Conservation (phyloP, 1,140 invertebrate genomes). For the Atta colombica region DNA sequence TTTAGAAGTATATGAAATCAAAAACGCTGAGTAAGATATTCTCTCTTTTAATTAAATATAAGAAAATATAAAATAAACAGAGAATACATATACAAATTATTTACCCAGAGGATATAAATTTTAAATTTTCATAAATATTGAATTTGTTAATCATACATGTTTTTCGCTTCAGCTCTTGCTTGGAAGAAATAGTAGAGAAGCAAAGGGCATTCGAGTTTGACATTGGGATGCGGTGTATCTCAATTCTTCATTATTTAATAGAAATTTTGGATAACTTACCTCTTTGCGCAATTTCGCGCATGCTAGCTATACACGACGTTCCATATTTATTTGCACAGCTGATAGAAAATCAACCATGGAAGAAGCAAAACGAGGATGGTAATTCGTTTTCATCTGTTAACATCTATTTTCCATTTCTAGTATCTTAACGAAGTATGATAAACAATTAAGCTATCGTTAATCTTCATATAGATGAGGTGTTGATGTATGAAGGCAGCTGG, state of each 20-base stretch:
- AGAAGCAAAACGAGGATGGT: constrained; percentile 87
- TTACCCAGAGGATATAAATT: background rate
- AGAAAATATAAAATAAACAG: constrained; percentile 12
- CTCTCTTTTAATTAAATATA: constrained; percentile 2
- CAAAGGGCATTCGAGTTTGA: constrained; percentile 90
- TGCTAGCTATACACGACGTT: constrained; percentile 90
- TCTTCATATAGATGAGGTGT: constrained; percentile 70
- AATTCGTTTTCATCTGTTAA: constrained; percentile 58
- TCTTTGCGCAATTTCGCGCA: constrained; percentile 88
- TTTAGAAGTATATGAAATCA: constrained; percentile 76
- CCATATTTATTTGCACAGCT: constrained; percentile 91
- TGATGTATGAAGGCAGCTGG: constrained; percentile 89
- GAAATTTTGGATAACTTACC: constrained; percentile 88
- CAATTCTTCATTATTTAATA: constrained; percentile 89
- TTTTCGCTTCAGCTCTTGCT: constrained; percentile 76
- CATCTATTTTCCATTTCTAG: constrained; percentile 33
- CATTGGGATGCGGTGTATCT: constrained; percentile 90
- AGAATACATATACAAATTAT: constrained; percentile 2
- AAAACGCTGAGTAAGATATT: constrained; percentile 69
- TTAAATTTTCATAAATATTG: background rate
- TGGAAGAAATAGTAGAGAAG: constrained; percentile 89
- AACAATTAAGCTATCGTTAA: constrained; percentile 46
- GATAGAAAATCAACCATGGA: constrained; percentile 90
- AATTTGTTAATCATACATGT: constrained; percentile 42
- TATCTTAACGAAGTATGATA: background rate